Evolutionary conservation across 2,797 vertebrate species (phyloP).

Genomic region (Podarcis lilfordi): DNA sequence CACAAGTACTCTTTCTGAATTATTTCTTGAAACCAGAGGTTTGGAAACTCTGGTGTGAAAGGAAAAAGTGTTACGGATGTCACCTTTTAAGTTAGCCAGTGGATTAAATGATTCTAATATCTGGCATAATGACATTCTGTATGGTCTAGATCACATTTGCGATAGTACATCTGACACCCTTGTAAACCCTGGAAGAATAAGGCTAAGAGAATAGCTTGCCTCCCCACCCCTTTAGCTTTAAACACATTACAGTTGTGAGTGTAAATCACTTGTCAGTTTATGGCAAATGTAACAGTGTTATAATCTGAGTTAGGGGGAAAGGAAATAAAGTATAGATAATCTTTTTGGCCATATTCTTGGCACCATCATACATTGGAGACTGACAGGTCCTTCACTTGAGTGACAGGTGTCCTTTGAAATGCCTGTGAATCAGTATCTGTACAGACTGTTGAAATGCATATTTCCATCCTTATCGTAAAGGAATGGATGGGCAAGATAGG

Average conservation of each 20-base stretch:
- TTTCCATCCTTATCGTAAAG: constrained; percentile 99
- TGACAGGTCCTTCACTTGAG: constrained; percentile 98
- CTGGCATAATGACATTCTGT: constrained; percentile 85
- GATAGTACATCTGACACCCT: constrained; percentile 91
- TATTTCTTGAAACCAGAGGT: constrained; percentile 19
- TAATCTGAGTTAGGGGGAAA: constrained; percentile 81
- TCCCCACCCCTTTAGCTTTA: constrained; percentile 75
- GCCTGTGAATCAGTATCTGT: constrained; percentile 94
- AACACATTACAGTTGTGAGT: constrained; percentile 88
- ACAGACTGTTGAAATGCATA: constrained; percentile 99
- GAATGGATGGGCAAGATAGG: constrained; percentile 99
- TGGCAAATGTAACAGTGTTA: constrained; percentile 89
- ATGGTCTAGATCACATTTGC: constrained; percentile 85
- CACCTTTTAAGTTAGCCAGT: constrained; percentile 88
- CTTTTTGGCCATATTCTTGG: constrained; percentile 92
- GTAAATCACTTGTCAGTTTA: constrained; percentile 98
- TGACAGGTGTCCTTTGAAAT: constrained; percentile 99
- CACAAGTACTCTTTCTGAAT: background rate
- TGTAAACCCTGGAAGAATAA: constrained; percentile 89
- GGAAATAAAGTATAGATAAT: constrained; percentile 95
- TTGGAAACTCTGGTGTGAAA: constrained; percentile 73
- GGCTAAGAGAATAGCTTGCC: constrained; percentile 87
- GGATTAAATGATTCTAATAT: constrained; percentile 83
- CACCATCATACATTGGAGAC: constrained; percentile 88
- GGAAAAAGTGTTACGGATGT: constrained; percentile 86